These are phyloP conservation scores for Macrostomum lignano DNA, from an alignment of 1,140 invertebrate species.

Conservation along the genomic window DNA sequence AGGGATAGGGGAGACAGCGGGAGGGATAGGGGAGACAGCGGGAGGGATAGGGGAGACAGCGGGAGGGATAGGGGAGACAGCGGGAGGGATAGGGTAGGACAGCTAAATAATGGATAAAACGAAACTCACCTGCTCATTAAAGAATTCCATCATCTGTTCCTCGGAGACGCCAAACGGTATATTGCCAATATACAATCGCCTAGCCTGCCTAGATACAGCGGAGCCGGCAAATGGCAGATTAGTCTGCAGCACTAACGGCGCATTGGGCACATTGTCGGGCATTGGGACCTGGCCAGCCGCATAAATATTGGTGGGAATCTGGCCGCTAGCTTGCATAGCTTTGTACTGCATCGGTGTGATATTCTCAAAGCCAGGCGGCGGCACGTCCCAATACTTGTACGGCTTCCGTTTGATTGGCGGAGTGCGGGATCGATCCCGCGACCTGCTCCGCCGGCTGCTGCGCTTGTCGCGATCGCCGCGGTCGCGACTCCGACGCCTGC, in stretches of 20 bases:
- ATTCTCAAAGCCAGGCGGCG: slow-evolving; percentile 87
- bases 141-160: slow-evolving; percentile 98
- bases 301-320: slow-evolving; percentile 67
- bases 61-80: too few species aligned
- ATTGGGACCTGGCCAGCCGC: slow-evolving; percentile 39
- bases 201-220: slow-evolving; percentile 80
- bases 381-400: slow-evolving; percentile 83
- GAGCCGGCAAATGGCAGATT: slow-evolving; percentile 40
- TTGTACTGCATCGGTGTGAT: slow-evolving; percentile 72
- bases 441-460: too few species aligned
- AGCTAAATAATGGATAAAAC: too few species aligned
- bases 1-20: too few species aligned
- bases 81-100: too few species aligned
- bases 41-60: too few species aligned
- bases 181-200: slow-evolving; percentile 74
- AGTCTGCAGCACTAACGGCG: slow-evolving; percentile 1
- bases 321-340: slow-evolving; percentile 50
- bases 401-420: slow-evolving; percentile 7
- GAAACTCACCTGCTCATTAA: slow-evolving; percentile 99
- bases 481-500: too few species aligned
- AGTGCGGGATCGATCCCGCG: too few species aligned
- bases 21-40: too few species aligned
- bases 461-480: too few species aligned
- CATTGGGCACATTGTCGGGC: slow-evolving; percentile 8
- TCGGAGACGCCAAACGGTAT: slow-evolving; percentile 92